phyloP scores from a whole-genome alignment of 2,113 vertebrate species.

The Silurus meridionalis region DNA sequence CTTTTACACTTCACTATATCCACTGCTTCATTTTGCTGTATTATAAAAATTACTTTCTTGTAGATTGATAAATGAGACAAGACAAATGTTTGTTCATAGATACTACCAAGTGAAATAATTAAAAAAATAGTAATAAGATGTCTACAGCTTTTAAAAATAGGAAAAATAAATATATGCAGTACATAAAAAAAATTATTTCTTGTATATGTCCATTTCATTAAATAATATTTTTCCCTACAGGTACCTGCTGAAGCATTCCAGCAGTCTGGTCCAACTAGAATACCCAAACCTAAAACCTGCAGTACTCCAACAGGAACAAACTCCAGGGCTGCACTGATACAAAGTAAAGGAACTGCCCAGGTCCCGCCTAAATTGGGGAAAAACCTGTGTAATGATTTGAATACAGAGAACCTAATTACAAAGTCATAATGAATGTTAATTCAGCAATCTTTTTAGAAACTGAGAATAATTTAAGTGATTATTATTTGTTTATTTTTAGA shows the following conservation, averaged over 20 bases:
- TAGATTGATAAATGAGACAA: too few relatives aligned
- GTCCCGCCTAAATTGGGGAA: slow-evolving; percentile 34
- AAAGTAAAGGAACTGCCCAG: slow-evolving; percentile 43
- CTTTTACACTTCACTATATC: too few relatives aligned
- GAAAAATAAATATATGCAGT: too few relatives aligned
- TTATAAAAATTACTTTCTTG: too few relatives aligned
- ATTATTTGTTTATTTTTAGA: slow-evolving; percentile 13
- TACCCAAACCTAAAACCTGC: slow-evolving; percentile 83
- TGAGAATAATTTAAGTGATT: neutral
- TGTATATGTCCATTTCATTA: too few relatives aligned
- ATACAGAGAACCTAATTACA: slow-evolving; percentile 54
- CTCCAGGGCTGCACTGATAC: slow-evolving; percentile 47
- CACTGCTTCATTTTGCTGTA: too few relatives aligned
- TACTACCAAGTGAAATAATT: too few relatives aligned
- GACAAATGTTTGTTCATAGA: too few relatives aligned
- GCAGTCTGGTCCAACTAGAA: slow-evolving; percentile 78
- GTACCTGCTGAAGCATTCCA: slow-evolving; percentile 78
- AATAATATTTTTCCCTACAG: slow-evolving; percentile 67
- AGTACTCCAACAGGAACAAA: slow-evolving; percentile 68
- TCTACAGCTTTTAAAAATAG: too few relatives aligned
- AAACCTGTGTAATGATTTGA: slow-evolving; percentile 60
- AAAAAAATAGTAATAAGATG: too few relatives aligned
- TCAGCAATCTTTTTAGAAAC: neutral
- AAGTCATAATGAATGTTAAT: slow-evolving; percentile 2
- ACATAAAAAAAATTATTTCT: too few relatives aligned